A percentile compares a stretch with the other conserved stretches of the same genome.
Conservation (phyloP, 2,797 vertebrate species). For the Myripristis murdjan region DNA sequence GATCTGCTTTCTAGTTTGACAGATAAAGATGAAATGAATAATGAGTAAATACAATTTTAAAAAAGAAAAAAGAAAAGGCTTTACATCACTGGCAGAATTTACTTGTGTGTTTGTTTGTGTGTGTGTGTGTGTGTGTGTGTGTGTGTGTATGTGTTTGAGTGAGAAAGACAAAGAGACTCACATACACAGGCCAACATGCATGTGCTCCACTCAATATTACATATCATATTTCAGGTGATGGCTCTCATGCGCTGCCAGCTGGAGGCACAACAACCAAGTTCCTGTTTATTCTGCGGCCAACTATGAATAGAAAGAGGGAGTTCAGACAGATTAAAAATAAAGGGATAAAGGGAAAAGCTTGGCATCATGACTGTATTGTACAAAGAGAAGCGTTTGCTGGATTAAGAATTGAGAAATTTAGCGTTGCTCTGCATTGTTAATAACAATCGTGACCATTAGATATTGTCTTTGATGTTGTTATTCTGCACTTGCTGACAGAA, state of each 20-base stretch:
- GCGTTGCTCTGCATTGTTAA: slow-evolving; percentile 43
- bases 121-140: not conserved
- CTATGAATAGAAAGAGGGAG: slow-evolving; percentile 12
- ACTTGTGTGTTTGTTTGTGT: slow-evolving; percentile 2
- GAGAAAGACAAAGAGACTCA: not conserved
- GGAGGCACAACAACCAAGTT: slow-evolving; percentile 22
- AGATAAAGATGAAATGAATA: slow-evolving; percentile 35
- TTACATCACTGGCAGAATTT: slow-evolving; percentile 6
- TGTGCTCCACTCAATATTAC: slow-evolving; percentile 14
- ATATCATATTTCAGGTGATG: slow-evolving; percentile 26
- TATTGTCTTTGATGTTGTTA: slow-evolving; percentile 9
- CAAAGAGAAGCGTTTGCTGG: slow-evolving; percentile 41
- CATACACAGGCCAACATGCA: not conserved
- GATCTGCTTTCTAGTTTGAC: slow-evolving; percentile 30
- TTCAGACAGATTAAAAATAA: slow-evolving; percentile 12
- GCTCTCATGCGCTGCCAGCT: slow-evolving; percentile 30
- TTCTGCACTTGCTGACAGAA: not conserved
- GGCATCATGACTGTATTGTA: slow-evolving; percentile 1
- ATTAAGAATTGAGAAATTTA: slow-evolving; percentile 53
- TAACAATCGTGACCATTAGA: slow-evolving; percentile 12
- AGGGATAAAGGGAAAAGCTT: slow-evolving; percentile 39
- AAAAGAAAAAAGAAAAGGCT: slow-evolving; percentile 1
- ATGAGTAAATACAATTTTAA: slow-evolving; percentile 46
- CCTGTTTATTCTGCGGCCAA: slow-evolving; percentile 22
- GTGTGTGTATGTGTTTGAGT: no score